A percentile compares a stretch with the other conserved stretches of the same genome.
Conservation (phyloP, 2,888 invertebrate genomes). For the Calameuta filiformis region DNA sequence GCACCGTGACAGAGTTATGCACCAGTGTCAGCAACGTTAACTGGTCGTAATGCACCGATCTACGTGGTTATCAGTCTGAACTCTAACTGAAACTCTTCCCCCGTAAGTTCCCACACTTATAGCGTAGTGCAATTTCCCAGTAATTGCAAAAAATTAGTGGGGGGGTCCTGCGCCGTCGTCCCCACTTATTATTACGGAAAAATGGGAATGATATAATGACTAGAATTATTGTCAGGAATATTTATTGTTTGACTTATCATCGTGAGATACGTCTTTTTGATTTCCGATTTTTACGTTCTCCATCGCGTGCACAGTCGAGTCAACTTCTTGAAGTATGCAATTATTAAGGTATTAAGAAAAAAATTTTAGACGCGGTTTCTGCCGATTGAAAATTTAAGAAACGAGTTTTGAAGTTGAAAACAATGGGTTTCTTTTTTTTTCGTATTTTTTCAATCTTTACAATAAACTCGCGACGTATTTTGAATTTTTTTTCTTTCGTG, state of each 20-base stretch:
- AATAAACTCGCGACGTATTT: too few species aligned
- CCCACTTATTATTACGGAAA: not conserved
- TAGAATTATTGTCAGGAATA: not conserved
- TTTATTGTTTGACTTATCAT: not conserved
- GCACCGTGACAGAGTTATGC: too few species aligned
- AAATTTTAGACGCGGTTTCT: rapidly evolving
- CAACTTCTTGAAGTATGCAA: not conserved
- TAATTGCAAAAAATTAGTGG: too few species aligned
- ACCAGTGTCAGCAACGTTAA: not conserved
- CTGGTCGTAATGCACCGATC: not conserved
- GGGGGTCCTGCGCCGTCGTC: not conserved
- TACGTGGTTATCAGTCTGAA: not conserved
- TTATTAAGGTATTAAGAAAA: not conserved
- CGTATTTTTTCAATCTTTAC: too few species aligned
- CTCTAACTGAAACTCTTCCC: not conserved
- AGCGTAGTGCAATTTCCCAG: not conserved
- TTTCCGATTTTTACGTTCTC: too few species aligned
- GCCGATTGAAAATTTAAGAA: not conserved
- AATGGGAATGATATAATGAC: not conserved
- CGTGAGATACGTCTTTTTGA: too few species aligned
- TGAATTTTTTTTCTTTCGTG: too few species aligned
- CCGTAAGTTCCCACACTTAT: not conserved
- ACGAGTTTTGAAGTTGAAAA: too few species aligned
- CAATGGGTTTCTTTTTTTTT: too few species aligned
- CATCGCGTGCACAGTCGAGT: too few species aligned